Conservation (phyloP, 2,113 vertebrate genomes). For the Alaudala cheleensis region DNA sequence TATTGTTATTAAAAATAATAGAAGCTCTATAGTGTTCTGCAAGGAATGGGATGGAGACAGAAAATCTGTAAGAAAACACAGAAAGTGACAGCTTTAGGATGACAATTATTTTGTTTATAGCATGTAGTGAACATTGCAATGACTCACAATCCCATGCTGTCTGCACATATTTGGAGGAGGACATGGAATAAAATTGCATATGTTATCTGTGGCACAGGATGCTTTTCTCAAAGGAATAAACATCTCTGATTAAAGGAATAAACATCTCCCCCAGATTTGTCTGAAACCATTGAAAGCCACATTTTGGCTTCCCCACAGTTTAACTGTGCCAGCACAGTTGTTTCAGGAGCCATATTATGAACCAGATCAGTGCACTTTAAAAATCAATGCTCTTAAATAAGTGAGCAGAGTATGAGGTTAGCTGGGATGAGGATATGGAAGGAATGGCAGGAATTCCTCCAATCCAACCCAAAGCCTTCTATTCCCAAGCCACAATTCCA, state of each 20-base stretch:
- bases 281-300: not conserved
- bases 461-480: not conserved
- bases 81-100: constrained; percentile 51
- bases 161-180: not conserved
- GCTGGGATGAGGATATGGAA: not conserved
- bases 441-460: not conserved
- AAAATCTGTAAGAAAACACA: constrained; percentile 51
- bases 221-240: not conserved
- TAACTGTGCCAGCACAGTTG: not conserved
- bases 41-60: constrained; percentile 34
- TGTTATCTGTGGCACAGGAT: not conserved
- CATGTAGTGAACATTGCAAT: not conserved
- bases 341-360: not conserved
- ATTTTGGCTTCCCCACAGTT: not conserved
- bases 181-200: not conserved
- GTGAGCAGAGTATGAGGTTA: not conserved
- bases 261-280: not conserved
- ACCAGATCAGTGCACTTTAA: not conserved
- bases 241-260: not conserved
- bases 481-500: not conserved
- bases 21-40: not conserved
- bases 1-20: constrained; percentile 66
- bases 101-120: constrained; percentile 56
- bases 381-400: not conserved
- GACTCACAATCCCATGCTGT: not conserved